Conservation (phyloP, 1,140 invertebrate genomes). For the Tetramorium parvispinum region DNA sequence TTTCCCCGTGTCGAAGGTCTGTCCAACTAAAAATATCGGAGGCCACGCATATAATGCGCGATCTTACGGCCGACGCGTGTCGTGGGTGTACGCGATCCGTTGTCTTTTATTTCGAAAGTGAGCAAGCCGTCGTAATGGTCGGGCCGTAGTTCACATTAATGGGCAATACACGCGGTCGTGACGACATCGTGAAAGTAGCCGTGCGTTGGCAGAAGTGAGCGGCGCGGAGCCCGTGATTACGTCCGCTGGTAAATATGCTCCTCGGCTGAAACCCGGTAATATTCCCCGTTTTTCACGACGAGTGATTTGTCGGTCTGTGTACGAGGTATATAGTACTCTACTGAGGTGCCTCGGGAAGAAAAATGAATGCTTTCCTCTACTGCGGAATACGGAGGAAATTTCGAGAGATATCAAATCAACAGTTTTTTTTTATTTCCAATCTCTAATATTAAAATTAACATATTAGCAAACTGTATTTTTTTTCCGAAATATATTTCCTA, state of each 20-base stretch:
- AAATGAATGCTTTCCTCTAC: background rate
- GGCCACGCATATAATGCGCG: constrained; percentile 1
- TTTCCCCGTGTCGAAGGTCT: constrained; percentile 18
- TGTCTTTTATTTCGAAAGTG: constrained; percentile 65
- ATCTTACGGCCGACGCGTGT: constrained; percentile 19
- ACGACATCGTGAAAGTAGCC: constrained; percentile 71
- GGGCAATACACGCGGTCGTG: constrained; percentile 60
- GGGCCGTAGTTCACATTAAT: constrained; percentile 63
- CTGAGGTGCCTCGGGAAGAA: background rate
- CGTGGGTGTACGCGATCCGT: constrained; percentile 44
- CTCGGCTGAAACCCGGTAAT: constrained; percentile 35
- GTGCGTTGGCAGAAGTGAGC: constrained; percentile 66
- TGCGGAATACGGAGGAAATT: background rate
- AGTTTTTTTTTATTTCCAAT: background rate
- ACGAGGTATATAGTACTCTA: background rate
- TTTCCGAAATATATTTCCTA: background rate
- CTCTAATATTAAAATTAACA: background rate
- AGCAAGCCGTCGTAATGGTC: constrained; percentile 1
- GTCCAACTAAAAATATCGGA: background rate
- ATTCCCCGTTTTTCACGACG: constrained; percentile 49
- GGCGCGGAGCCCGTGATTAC: constrained; percentile 59
- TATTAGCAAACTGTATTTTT: background rate
- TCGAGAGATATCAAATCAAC: background rate
- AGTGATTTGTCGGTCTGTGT: constrained; percentile 12
- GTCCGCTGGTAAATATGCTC: constrained; percentile 59